Evolutionary conservation across 1,140 invertebrate genomes (phyloP).

Genomic region (Hyles vespertilio): DNA sequence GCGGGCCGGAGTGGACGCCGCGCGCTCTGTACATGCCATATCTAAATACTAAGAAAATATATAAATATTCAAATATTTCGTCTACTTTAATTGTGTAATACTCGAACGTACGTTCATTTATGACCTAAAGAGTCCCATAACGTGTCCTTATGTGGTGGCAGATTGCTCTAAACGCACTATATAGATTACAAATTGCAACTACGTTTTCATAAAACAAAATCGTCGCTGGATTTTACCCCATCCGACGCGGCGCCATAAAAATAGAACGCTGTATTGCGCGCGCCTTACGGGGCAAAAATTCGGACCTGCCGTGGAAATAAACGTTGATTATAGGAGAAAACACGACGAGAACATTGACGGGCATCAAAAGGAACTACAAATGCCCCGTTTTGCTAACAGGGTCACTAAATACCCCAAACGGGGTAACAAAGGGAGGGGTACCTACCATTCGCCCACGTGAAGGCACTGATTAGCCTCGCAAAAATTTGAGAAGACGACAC

Average conservation of each 20-base stretch:
- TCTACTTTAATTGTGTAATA: conserved; percentile 43
- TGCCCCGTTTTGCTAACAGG: not conserved
- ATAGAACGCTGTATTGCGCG: too few species aligned
- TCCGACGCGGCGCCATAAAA: conserved; percentile 19
- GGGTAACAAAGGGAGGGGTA: conserved; percentile 35
- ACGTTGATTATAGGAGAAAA: conserved; percentile 10
- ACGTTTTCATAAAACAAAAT: conserved; percentile 15
- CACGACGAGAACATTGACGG: conserved; percentile 10
- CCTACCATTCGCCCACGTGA: conserved; percentile 40
- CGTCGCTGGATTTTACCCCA: too few species aligned
- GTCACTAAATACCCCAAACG: conserved; percentile 1
- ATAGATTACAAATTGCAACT: conserved; percentile 54
- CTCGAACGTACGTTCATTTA: conserved; percentile 21
- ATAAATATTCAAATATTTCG: conserved; percentile 45
- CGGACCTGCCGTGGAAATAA: not conserved
- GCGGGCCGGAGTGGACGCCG: conserved; percentile 12
- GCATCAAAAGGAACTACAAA: conserved; percentile 10
- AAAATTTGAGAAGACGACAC: conserved; percentile 56
- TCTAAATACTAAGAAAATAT: conserved; percentile 55
- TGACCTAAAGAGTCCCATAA: conserved; percentile 21
- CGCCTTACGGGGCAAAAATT: too few species aligned
- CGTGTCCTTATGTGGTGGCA: conserved; percentile 30
- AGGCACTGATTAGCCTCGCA: conserved; percentile 57
- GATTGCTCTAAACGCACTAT: conserved; percentile 47
- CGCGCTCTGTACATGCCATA: conserved; percentile 21